These are phyloP conservation scores for Amiota communis DNA, from an alignment of 2,888 invertebrate species.

Conservation along the genomic window DNA sequence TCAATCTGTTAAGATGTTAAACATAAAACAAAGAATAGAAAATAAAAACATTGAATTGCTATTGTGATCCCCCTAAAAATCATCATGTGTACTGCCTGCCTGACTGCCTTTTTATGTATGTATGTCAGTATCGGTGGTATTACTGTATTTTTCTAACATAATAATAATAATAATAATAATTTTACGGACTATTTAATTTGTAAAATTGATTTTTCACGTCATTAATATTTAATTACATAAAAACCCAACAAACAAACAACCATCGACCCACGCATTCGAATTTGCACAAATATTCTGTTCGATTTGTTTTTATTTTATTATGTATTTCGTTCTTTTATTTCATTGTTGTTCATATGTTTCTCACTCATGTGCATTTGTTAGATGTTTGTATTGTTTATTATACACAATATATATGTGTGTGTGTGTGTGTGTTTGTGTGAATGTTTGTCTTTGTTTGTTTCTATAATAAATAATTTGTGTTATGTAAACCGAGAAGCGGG, in stretches of 20 bases:
- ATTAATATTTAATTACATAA: slow-evolving; percentile 50
- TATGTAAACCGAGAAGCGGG: slow-evolving; percentile 6
- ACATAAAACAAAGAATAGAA: too few species aligned
- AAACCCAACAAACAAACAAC: too few species aligned
- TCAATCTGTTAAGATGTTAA: too few species aligned
- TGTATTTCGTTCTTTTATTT: not conserved
- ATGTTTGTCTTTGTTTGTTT: slow-evolving; percentile 1
- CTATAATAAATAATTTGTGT: slow-evolving; percentile 22
- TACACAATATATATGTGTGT: not conserved
- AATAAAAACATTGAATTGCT: not conserved
- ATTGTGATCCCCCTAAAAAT: not conserved
- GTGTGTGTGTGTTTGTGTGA: slow-evolving; percentile 8
- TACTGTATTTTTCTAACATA: too few species aligned
- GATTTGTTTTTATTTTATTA: not conserved
- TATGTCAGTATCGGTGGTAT: not conserved
- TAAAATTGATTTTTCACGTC: slow-evolving; percentile 45
- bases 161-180: slow-evolving; percentile 20
- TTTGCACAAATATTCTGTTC: not conserved
- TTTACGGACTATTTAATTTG: slow-evolving; percentile 32
- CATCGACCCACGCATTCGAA: too few species aligned
- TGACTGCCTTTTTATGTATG: not conserved
- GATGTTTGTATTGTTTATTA: not conserved
- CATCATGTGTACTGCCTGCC: not conserved
- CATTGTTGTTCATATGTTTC: not conserved
- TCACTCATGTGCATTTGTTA: not conserved